phyloP scores from a whole-genome alignment of 1,140 invertebrate species.

The Drosophila pallidifrons region DNA sequence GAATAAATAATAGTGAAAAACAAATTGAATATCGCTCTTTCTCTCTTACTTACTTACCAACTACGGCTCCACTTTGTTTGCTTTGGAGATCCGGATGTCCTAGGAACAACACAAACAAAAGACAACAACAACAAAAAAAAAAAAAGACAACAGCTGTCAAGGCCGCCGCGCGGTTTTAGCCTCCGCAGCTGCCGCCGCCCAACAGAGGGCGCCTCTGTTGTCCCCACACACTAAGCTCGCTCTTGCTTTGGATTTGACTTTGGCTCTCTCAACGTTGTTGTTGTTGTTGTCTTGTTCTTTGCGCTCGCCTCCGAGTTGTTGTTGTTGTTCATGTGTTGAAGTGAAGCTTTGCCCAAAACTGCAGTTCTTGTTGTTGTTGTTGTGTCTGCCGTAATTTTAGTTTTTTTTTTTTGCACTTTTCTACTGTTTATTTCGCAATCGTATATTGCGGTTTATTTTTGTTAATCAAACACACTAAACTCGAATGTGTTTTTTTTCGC shows the following conservation, averaged over 20 bases:
- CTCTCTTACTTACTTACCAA: conserved; percentile 22
- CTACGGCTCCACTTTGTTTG: conserved; percentile 12
- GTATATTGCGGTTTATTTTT: conserved; percentile 32
- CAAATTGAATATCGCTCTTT: neutral
- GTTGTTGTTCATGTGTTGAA: conserved; percentile 7
- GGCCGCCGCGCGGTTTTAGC: conserved; percentile 31
- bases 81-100: conserved; percentile 37
- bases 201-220: conserved; percentile 31
- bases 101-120: neutral
- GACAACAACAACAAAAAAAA: neutral
- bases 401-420: conserved; percentile 5
- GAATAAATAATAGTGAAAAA: neutral
- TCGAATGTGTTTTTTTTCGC: conserved; percentile 25
- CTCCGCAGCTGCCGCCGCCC: conserved; percentile 15
- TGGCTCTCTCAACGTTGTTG: neutral
- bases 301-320: neutral
- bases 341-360: conserved; percentile 31
- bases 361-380: conserved; percentile 37
- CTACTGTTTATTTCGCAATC: conserved; percentile 3
- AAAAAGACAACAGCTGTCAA: conserved; percentile 40
- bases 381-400: conserved; percentile 34
- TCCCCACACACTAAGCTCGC: conserved; percentile 11
- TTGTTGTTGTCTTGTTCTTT: neutral
- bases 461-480: conserved; percentile 26
- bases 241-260: conserved; percentile 1